Evolutionary conservation across 2,113 vertebrate species (phyloP), one percentile per base, ranked within the genome.

Genomic region (Hymenochirus boettgeri): DNA sequence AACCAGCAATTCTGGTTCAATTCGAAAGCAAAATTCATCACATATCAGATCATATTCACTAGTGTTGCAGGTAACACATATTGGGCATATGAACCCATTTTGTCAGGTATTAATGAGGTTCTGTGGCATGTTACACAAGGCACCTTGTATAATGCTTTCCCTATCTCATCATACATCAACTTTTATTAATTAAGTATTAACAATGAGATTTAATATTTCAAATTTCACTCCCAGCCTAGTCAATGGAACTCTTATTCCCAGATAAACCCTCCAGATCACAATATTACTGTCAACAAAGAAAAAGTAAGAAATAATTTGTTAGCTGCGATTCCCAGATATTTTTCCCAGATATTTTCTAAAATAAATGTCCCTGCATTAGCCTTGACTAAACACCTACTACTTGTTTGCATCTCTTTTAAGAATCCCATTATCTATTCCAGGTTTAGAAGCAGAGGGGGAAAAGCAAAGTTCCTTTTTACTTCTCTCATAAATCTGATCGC

Each of bases 401-500:
- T 42, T 35, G 23, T 29, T 17, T 37, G 19, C 22, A 46, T 37
- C 46, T 66, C 39, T 52, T 51, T 52, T 11, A 53, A 48, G 23
- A 59, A 58, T 52, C 33, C 33, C 52, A 57, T 67, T 67, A 64
- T 54, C 51, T 64, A 39, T 67, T 42, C 46, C n/a, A 12, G 24
- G 56, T 42, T 58, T 25, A 48, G 45, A 50, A 37, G 52, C 56
- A 56, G 57, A 46, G 23, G 25, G 15, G 54, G 21, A 55, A 64
- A 64, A 64, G 29, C 47, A 62, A 65, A 65, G 39, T 57, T 50
- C 54, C 45, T 57, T 66, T 67, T 27, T 21, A 48, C 57, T 37
- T 52, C 46, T n/a, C 55, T 67, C 64, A 67, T 67, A 67, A 67
- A 67, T 67, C 64, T 52, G 33, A 45, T 22, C n/a, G 24, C 55